Conservation (phyloP, 2,888 invertebrate genomes). For the Schizaphis graminum region DNA sequence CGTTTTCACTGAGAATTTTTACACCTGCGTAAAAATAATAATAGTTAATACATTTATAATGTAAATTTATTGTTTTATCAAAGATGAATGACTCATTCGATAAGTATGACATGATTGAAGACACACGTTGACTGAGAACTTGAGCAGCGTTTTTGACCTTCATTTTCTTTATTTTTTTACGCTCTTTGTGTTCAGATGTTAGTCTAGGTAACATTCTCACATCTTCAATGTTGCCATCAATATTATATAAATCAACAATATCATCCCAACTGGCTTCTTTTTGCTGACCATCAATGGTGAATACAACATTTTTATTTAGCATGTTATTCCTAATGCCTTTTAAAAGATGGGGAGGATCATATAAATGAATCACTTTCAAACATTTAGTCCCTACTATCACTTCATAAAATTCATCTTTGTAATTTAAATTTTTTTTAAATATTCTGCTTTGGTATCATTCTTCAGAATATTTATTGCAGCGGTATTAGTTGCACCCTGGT, state of each 20-base stretch:
- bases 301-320: background rate
- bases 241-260: background rate
- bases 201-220: background rate
- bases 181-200: background rate
- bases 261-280: background rate
- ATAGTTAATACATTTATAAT: background rate
- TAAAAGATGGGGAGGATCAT: background rate
- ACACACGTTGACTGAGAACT: background rate
- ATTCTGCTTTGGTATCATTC: constrained; percentile 5
- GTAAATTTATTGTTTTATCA: background rate
- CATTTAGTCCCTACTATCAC: background rate
- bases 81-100: background rate
- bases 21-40: background rate
- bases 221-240: background rate
- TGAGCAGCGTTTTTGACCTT: no score
- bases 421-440: background rate
- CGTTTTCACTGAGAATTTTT: background rate
- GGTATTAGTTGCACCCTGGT: constrained; percentile 49
- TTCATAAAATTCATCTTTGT: constrained; percentile 11
- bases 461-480: constrained; percentile 36
- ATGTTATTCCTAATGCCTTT: background rate
- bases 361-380: background rate
- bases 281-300: background rate
- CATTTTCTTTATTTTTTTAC: background rate
- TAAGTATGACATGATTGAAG: background rate